These are phyloP conservation scores for Pteropus rufus DNA, from an alignment of 2,797 vertebrate species.

Conservation along the genomic window DNA sequence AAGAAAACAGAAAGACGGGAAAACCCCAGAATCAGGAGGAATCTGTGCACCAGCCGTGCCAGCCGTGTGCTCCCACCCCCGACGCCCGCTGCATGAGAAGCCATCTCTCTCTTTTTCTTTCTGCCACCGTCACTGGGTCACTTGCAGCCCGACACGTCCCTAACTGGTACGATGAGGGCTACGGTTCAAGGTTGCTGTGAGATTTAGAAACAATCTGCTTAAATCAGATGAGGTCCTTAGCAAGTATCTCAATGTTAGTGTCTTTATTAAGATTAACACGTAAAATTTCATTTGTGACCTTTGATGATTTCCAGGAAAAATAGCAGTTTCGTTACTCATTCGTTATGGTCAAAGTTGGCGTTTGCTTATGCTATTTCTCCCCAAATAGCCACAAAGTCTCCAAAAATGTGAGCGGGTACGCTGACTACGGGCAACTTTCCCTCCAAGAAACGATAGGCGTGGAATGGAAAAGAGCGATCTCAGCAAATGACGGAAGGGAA, in stretches of 20 bases:
- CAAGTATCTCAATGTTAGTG: not conserved
- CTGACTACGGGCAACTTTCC: not conserved
- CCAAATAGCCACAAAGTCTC: not conserved
- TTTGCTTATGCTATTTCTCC: not conserved
- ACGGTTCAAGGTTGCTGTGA: not conserved
- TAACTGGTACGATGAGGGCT: too few relatives aligned
- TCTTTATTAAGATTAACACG: not conserved
- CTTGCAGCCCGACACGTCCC: too few relatives aligned
- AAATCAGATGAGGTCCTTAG: not conserved
- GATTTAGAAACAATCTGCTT: not conserved
- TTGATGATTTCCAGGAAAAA: not conserved
- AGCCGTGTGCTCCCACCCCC: fast-evolving
- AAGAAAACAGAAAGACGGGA: fast-evolving
- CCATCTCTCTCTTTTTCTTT: fast-evolving
- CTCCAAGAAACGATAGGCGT: not conserved
- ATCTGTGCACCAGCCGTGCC: fast-evolving
- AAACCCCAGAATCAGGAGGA: too few relatives aligned
- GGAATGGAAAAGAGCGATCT: not conserved
- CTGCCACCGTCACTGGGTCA: fast-evolving
- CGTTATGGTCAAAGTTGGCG: not conserved
- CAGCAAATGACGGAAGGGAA: not conserved
- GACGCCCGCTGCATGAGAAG: too few relatives aligned
- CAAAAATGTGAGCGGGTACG: fast-evolving
- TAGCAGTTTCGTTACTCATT: fast-evolving
- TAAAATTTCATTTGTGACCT: not conserved